Evolutionary conservation across 2,113 vertebrate genomes (phyloP).

Genomic region (Pelecanoides urinatrix): DNA sequence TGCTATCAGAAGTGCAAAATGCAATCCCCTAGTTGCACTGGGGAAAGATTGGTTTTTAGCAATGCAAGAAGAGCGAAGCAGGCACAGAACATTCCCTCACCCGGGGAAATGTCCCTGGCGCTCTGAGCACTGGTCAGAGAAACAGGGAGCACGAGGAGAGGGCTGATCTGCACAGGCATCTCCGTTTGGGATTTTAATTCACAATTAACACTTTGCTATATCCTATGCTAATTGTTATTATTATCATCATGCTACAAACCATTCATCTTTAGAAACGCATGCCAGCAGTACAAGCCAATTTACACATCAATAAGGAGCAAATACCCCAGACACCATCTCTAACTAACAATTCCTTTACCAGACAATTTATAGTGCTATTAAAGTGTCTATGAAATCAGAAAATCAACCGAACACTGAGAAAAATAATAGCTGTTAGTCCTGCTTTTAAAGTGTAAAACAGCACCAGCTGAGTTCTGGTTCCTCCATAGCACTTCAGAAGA

Average conservation of each 20-base stretch:
- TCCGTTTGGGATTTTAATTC: not conserved
- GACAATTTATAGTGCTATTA: not conserved
- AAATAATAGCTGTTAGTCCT: not conserved
- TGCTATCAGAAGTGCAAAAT: not conserved
- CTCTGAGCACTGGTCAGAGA: not conserved
- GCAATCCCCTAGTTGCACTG: fast-evolving
- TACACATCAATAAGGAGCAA: not conserved
- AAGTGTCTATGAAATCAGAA: not conserved
- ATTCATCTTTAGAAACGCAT: not conserved
- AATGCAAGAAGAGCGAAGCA: not conserved
- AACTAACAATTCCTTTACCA: not conserved
- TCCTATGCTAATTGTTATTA: not conserved
- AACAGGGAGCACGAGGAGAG: not conserved
- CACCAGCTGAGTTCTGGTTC: not conserved
- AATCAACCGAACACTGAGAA: not conserved
- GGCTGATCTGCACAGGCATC: not conserved
- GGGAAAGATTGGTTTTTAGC: not conserved
- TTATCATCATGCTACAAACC: not conserved
- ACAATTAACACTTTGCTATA: not conserved
- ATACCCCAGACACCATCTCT: not conserved
- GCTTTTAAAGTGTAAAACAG: not conserved
- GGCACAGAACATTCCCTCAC: not conserved
- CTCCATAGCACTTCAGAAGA: fast-evolving
- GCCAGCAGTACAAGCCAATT: not conserved
- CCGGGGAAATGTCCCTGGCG: not conserved